phyloP scores from a whole-genome alignment of 2,113 vertebrate genomes.

The Callionymus lyra region DNA sequence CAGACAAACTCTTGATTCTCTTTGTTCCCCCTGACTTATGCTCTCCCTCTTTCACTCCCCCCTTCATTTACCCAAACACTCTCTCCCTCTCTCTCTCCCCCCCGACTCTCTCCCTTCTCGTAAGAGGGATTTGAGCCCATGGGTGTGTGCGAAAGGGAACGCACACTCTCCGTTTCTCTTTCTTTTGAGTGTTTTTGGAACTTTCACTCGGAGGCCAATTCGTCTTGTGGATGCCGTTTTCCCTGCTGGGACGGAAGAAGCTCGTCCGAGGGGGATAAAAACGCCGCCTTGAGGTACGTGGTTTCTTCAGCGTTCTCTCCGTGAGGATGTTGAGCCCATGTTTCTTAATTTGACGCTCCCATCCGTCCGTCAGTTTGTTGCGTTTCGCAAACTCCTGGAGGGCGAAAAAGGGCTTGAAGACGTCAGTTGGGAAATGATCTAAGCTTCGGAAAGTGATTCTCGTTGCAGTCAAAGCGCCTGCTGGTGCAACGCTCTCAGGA shows the following conservation, averaged over 20 bases:
- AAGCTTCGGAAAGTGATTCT: conserved; percentile 36
- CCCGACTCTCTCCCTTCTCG: conserved; percentile 6
- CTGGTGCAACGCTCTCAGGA: conserved; percentile 10
- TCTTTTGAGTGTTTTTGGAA: conserved; percentile 30
- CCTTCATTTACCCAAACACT: conserved; percentile 28
- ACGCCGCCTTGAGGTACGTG: conserved; percentile 48
- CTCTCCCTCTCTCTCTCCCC: conserved; percentile 5
- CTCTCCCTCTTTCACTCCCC: conserved; percentile 15
- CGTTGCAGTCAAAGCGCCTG: not conserved
- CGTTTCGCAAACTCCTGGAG: conserved; percentile 24
- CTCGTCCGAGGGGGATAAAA: conserved; percentile 7
- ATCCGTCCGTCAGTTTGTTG: conserved; percentile 16
- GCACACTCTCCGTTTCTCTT: conserved; percentile 12
- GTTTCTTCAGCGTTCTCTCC: conserved; percentile 1
- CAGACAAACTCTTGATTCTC: too few species aligned
- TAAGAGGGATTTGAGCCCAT: conserved; percentile 48
- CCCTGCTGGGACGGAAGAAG: conserved; percentile 10
- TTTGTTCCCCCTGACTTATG: not conserved
- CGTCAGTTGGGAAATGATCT: conserved; percentile 42
- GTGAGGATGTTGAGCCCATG: too few species aligned
- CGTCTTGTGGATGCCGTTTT: conserved; percentile 28
- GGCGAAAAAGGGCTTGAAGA: conserved; percentile 6
- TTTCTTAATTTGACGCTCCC: not conserved
- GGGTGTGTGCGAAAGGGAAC: conserved; percentile 35
- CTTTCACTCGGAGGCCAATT: conserved; percentile 13